Conservation (phyloP, 2,113 vertebrate species). For the Caloenas nicobarica region DNA sequence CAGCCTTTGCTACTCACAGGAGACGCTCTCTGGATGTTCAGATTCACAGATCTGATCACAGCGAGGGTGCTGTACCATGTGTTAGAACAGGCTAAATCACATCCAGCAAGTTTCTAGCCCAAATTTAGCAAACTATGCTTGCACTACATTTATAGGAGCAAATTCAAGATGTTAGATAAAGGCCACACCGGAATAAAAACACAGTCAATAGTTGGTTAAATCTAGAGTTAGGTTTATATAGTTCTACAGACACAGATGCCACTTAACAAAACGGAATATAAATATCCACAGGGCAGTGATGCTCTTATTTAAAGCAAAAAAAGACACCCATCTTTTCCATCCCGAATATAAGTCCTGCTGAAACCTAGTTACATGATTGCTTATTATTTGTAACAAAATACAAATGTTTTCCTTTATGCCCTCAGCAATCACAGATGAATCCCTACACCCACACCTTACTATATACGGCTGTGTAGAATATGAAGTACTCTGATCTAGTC, state of each 20-base stretch:
- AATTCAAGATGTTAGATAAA: neutral
- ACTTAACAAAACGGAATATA: neutral
- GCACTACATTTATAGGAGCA: rapidly evolving
- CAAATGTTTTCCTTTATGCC: neutral
- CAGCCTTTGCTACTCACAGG: neutral
- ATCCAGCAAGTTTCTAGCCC: rapidly evolving
- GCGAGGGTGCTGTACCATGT: rapidly evolving
- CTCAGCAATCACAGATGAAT: neutral
- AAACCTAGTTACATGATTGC: neutral
- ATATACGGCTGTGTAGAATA: neutral
- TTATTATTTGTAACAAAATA: neutral
- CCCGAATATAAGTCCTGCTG: neutral
- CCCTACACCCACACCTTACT: neutral
- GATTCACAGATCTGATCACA: neutral
- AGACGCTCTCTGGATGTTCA: neutral
- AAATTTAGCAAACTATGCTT: neutral
- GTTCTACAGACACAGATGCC: neutral
- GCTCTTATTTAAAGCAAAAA: neutral
- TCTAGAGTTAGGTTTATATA: neutral
- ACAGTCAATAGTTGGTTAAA: neutral
- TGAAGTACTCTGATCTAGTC: neutral
- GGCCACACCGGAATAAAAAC: neutral
- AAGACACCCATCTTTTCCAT: neutral
- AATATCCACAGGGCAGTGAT: neutral
- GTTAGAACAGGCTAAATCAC: neutral